Evolutionary conservation across 2,888 invertebrate species (phyloP).

Genomic region (Agrochola circellaris): DNA sequence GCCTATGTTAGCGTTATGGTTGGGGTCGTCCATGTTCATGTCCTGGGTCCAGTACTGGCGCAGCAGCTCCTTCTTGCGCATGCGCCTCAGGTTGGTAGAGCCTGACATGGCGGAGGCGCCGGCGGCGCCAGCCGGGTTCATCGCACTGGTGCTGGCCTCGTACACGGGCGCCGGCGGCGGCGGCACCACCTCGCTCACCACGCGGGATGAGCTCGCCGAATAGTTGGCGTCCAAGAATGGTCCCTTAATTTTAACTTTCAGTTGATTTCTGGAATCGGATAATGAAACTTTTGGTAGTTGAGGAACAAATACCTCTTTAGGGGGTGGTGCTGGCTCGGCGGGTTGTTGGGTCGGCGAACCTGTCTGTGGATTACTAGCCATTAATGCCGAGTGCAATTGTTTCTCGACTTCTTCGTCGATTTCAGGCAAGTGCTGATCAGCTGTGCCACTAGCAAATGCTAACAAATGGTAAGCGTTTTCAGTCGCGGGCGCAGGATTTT

Average conservation of each 20-base stretch:
- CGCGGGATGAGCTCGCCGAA: slow-evolving; percentile 91
- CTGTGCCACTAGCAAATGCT: slow-evolving; percentile 92
- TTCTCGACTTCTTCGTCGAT: slow-evolving; percentile 95
- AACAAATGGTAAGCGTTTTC: slow-evolving; percentile 92
- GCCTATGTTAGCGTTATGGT: slow-evolving; percentile 81
- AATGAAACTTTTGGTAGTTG: slow-evolving; percentile 93
- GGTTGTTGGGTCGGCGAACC: slow-evolving; percentile 72
- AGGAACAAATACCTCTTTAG: slow-evolving; percentile 76
- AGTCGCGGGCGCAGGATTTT: slow-evolving; percentile 90
- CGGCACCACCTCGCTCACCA: slow-evolving; percentile 88
- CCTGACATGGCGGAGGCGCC: slow-evolving; percentile 90
- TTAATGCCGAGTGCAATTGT: slow-evolving; percentile 93
- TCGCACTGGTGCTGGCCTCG: slow-evolving; percentile 80
- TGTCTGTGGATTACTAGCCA: slow-evolving; percentile 89
- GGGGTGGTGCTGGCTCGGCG: slow-evolving; percentile 71
- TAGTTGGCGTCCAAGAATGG: slow-evolving; percentile 95
- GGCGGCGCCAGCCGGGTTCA: slow-evolving; percentile 82
- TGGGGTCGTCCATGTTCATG: slow-evolving; percentile 95
- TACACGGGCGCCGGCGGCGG: slow-evolving; percentile 82
- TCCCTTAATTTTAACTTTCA: slow-evolving; percentile 97
- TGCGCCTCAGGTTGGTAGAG: slow-evolving; percentile 94
- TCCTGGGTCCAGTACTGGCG: slow-evolving; percentile 95
- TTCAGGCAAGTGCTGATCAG: slow-evolving; percentile 93
- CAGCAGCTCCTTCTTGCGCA: slow-evolving; percentile 97
- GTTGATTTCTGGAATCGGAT: slow-evolving; percentile 95